Base-by-base conservation (phyloP, 2,113 vertebrate genomes). In the Brevimyrus niger region DNA sequence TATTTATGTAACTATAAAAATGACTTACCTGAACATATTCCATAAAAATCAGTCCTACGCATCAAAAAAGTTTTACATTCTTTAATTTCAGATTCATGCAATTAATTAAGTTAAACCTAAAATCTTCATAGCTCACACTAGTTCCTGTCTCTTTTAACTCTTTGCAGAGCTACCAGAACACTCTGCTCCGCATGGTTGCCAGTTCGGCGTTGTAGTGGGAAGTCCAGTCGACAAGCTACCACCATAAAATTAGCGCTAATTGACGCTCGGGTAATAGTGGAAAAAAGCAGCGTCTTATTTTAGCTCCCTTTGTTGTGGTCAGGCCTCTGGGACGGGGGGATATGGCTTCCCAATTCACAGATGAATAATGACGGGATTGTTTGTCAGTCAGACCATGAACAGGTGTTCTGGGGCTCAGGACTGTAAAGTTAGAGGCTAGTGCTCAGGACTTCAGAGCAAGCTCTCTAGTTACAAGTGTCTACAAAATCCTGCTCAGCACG, bases 291-390 rank as follows among this genome's bases (percentile, higher is more conserved):
- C 51, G 19, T n/a, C 55, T 87, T 87, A 44, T 87, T 44, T 58
- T 65, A 65, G 55, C 55, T 17, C 53, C 17, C 35, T 87, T 61
- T 87, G 87, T 87, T 87, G 87, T 27, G 87, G 87, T 17, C 38
- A 19, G 55, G 87, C 87, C 87, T 13, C 9, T 87, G 87, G 11
- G 55, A 65, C 42, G 10, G 2, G 38, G 10, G 51, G 87, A 87
- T 61, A 50, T 48, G 80, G 90, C 80, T 53, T 31, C 82, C 15
- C 80, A 87, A 90, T 93, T 93, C 91, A 89, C 3, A 86, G 90
- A 61, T 93, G 93, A 92, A 91, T 92, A 92, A 92, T 92, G 92
- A 92, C 91, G 94, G 91, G 90, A 93, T 92, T 94, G 90, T 94
- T 92, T 94, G 94, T 92, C 93, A 94, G 89, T 92, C 92, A 47